Conservation (phyloP, 2,797 vertebrate species). For the Acanthiza pusilla region DNA sequence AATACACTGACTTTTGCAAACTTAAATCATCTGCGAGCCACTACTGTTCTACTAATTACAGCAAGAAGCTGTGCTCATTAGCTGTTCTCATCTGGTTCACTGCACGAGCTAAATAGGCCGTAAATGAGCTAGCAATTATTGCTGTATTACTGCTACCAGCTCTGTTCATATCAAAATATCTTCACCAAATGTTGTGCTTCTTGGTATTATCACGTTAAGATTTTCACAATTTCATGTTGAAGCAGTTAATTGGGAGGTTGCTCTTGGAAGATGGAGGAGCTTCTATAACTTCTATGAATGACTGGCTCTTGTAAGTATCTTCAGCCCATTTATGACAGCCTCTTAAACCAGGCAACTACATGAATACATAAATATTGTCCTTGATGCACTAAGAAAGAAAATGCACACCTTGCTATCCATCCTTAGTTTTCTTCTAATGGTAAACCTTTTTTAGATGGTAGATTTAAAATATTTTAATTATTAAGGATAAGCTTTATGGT, state of each 20-base stretch:
- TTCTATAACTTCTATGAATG: slow-evolving; percentile 67
- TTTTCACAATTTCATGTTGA: slow-evolving; percentile 80
- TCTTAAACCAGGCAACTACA: slow-evolving; percentile 30
- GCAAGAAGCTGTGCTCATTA: slow-evolving; percentile 95
- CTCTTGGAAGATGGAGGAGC: slow-evolving; percentile 61
- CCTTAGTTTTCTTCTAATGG: neutral
- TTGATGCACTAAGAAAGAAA: neutral
- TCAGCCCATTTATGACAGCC: slow-evolving; percentile 54
- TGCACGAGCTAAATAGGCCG: slow-evolving; percentile 91
- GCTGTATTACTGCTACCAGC: slow-evolving; percentile 84
- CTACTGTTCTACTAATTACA: slow-evolving; percentile 89
- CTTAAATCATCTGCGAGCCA: slow-evolving; percentile 87
- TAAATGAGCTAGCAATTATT: slow-evolving; percentile 93
- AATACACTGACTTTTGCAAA: slow-evolving; percentile 80
- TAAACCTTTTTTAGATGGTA: neutral
- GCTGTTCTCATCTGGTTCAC: slow-evolving; percentile 90
- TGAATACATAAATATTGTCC: neutral
- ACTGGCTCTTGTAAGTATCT: slow-evolving; percentile 59
- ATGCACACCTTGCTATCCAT: neutral
- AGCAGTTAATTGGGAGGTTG: slow-evolving; percentile 83
- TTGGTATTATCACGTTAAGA: slow-evolving; percentile 84
- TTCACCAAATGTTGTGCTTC: slow-evolving; percentile 85
- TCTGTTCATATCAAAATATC: slow-evolving; percentile 84
- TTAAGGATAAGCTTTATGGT: neutral
- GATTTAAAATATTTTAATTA: neutral